Conservation (phyloP, 2,113 vertebrate genomes). For the Hippocampus mohnikei region DNA sequence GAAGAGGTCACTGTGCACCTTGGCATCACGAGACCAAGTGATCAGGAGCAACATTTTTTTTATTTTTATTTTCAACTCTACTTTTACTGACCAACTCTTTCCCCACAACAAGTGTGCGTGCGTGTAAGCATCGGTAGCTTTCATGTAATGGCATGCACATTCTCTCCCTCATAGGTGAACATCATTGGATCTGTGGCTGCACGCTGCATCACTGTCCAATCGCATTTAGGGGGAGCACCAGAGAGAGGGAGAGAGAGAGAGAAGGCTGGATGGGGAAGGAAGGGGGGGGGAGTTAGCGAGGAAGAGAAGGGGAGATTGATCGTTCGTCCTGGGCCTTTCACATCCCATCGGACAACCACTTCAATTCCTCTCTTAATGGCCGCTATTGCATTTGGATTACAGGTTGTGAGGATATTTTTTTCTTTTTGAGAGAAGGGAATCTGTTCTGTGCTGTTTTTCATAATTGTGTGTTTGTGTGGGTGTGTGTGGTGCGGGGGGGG, state of each 20-base stretch:
- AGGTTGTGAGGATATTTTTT: constrained; percentile 8
- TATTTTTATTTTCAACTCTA: neutral
- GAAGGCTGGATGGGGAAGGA: constrained; percentile 15
- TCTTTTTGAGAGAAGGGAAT: neutral
- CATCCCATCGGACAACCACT: constrained; percentile 41
- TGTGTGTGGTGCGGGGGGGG: neutral
- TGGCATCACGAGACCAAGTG: constrained; percentile 17
- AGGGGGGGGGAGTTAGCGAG: constrained; percentile 20
- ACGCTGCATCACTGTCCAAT: constrained; percentile 85
- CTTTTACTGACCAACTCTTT: neutral
- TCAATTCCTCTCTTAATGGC: constrained; percentile 11
- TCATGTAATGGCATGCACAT: neutral
- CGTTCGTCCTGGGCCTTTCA: constrained; percentile 64
- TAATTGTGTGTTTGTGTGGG: neutral
- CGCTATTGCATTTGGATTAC: constrained; percentile 18
- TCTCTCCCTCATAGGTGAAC: constrained; percentile 57
- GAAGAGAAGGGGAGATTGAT: constrained; percentile 55
- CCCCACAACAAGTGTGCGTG: constrained; percentile 3
- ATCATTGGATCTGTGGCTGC: constrained; percentile 88
- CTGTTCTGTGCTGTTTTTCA: constrained; percentile 2
- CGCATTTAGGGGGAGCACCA: constrained; percentile 64
- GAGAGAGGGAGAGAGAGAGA: constrained; percentile 18
- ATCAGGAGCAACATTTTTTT: neutral
- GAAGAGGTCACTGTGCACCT: constrained; percentile 61
- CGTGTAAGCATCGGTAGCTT: neutral